Base-by-base conservation (phyloP, 1,140 invertebrate species). In the Wiebesia pumilae region DNA sequence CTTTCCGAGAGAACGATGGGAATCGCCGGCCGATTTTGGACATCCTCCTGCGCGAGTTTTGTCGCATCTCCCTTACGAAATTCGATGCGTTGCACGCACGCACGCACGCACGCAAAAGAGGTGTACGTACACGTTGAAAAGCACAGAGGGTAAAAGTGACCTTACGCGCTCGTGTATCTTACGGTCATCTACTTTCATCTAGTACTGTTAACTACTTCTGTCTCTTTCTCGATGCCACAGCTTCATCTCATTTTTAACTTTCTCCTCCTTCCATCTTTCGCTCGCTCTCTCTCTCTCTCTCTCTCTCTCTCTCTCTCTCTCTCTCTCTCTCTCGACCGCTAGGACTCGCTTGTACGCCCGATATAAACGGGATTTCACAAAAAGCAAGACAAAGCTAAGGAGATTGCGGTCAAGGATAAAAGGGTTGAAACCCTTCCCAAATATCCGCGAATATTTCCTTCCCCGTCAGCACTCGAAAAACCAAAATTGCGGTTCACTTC, bases 371-470 rank as follows among this genome's bases (percentile, higher is more conserved):
- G 85, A 69, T 87, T 87, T 65, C 35, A 30, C 78, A 69, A 77
- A 87, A 87, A 81, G 78, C 83, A 62, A 82, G 58, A 85, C 87
- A 85, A 87, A 85, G 82, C 69, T 85, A 85, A 87, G 87, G 71
- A 87, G 83, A 87, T 85, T 87, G 87, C 83, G 87, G 87, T 87
- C 79, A 87, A 85, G 83, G 54, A 81, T 87, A 71, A 85, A 87
- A 78, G 82, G 86, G 69, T 83, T 71, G 81, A 33, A 65, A 69
- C 62, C 75, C 86, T 83, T 69, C 38, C 24, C 71, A 47, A 65
- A 83, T 83, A 87, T 87, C 77, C 43, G 65, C 85, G 81, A 62
- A 80, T 87, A 83, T 83, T 87, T 87, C 35, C 21, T 24, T 83
- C 62, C 62, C 33, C 27, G 24, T 4, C 4, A 54, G 47, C 14